Percentiles rank a stretch among this genome's conserved stretches.
These are phyloP conservation scores for Ophion ventricosus DNA, from an alignment of 2,888 invertebrate species.

Conservation along the genomic window DNA sequence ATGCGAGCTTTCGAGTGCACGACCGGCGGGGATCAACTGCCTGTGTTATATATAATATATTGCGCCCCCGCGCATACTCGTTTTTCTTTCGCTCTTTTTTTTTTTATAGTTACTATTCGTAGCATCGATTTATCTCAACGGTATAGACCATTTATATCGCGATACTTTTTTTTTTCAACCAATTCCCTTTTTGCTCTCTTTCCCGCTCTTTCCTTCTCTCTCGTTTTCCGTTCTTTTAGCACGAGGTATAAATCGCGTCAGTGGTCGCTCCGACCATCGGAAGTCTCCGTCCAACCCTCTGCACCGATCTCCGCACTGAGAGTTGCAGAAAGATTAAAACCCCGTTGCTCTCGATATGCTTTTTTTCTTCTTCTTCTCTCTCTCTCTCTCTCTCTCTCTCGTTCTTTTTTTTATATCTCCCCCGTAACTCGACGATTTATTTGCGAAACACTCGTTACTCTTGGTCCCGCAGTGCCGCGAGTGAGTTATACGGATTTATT, in stretches of 20 bases:
- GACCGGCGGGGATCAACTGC: slow-evolving; percentile 61
- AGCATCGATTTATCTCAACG: slow-evolving; percentile 52
- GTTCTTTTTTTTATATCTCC: not conserved
- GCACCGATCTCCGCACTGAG: slow-evolving; percentile 14
- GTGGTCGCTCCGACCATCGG: slow-evolving; percentile 60
- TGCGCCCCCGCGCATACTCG: not conserved
- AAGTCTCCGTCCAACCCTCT: slow-evolving; percentile 39
- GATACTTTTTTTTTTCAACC: slow-evolving; percentile 22
- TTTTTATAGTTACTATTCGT: slow-evolving; percentile 17
- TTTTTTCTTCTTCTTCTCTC: slow-evolving; percentile 27
- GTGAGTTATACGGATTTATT: slow-evolving; percentile 61
- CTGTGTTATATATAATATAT: slow-evolving; percentile 33
- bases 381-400: slow-evolving; percentile 4
- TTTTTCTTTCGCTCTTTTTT: slow-evolving; percentile 31
- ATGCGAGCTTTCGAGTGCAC: slow-evolving; percentile 46
- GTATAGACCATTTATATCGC: slow-evolving; percentile 56
- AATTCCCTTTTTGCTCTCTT: slow-evolving; percentile 1
- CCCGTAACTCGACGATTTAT: slow-evolving; percentile 60
- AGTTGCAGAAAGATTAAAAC: slow-evolving; percentile 60
- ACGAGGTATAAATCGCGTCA: slow-evolving; percentile 54
- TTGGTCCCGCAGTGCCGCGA: slow-evolving; percentile 41
- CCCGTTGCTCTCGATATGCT: slow-evolving; percentile 53
- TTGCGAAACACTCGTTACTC: slow-evolving; percentile 58
- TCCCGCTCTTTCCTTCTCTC: not conserved
- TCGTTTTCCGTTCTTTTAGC: slow-evolving; percentile 10